phyloP scores from a whole-genome alignment of 2,113 vertebrate genomes.

The Burhinus oedicnemus region DNA sequence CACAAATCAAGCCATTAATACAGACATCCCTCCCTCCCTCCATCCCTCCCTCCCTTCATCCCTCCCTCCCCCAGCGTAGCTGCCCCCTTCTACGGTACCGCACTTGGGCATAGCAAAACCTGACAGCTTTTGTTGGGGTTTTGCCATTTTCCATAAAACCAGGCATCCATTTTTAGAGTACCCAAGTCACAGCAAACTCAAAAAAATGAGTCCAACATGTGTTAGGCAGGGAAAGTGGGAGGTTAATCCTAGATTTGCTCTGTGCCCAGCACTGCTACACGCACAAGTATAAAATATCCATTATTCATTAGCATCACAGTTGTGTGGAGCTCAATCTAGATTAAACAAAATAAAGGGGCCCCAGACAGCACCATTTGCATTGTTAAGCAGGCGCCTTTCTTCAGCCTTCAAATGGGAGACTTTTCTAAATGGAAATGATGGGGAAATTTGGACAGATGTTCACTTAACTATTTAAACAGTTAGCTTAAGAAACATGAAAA shows the following conservation, averaged over 20 bases:
- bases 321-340: slow-evolving; percentile 76
- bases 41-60: background rate
- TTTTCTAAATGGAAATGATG: slow-evolving; percentile 70
- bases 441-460: slow-evolving; percentile 64
- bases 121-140: background rate
- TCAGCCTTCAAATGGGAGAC: slow-evolving; percentile 56
- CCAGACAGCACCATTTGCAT: slow-evolving; percentile 75
- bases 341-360: slow-evolving; percentile 80
- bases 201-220: slow-evolving; percentile 27
- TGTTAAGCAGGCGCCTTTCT: slow-evolving; percentile 70
- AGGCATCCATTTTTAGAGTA: background rate
- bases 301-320: slow-evolving; percentile 79
- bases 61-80: background rate
- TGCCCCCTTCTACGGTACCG: background rate
- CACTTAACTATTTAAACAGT: slow-evolving; percentile 73
- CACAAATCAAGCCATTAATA: background rate
- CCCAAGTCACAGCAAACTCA: slow-evolving; percentile 38
- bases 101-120: background rate
- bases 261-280: slow-evolving; percentile 49
- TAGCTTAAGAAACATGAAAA: slow-evolving; percentile 73
- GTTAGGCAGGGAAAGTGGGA: slow-evolving; percentile 39
- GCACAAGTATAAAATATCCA: slow-evolving; percentile 73
- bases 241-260: slow-evolving; percentile 79
- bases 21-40: background rate
- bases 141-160: background rate